Percentiles rank a stretch among this genome's conserved stretches.
Conservation (phyloP, 35 echinoderm and acorn worm species). For the Lytechinus pictus region DNA sequence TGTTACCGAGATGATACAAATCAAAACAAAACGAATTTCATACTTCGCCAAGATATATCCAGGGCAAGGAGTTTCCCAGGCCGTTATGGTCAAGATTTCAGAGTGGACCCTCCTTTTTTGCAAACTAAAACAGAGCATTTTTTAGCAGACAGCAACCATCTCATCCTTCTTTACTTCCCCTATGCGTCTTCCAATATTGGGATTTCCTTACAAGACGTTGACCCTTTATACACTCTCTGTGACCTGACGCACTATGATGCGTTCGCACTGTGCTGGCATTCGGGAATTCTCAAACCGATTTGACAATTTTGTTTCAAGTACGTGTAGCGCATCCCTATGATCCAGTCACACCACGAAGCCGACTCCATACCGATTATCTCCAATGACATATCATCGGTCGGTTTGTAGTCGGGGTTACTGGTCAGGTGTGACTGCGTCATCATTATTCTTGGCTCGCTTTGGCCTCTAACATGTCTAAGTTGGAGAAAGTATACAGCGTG, state of each 20-base stretch:
- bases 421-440: no score
- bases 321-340: not conserved
- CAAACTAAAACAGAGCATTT: not conserved
- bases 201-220: slow-evolving; percentile 3
- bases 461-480: not conserved
- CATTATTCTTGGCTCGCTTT: not conserved
- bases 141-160: not conserved
- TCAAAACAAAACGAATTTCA: not conserved
- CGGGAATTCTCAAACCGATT: not conserved
- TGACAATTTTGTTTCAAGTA: not conserved
- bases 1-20: not conserved
- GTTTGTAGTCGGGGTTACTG: no score
- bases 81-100: not conserved
- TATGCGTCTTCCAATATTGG: not conserved
- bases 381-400: no score
- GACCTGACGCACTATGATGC: not conserved
- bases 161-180: not conserved
- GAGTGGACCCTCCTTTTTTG: not conserved
- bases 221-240: not conserved
- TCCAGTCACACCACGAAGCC: not conserved
- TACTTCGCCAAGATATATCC: not conserved
- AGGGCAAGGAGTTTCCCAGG: not conserved
- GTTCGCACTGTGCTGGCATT: not conserved
- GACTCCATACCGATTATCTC: no score
- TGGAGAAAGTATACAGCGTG: not conserved